phyloP scores from a whole-genome alignment of 1,140 invertebrate species.

The Pogonognathellus flavescens region DNA sequence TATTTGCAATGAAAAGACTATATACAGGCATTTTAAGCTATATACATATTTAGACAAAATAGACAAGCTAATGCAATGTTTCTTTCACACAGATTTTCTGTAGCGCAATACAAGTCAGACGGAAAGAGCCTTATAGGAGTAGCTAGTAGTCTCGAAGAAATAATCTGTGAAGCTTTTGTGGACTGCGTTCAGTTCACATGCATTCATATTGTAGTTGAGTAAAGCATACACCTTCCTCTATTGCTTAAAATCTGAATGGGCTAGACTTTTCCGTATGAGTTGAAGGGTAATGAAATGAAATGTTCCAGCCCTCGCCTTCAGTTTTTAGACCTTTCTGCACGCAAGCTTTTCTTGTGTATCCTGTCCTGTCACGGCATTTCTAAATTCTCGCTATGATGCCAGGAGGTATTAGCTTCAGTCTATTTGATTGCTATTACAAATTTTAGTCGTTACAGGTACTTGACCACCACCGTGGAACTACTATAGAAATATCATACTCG shows the following conservation, averaged over 20 bases:
- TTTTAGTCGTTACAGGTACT: constrained; percentile 34
- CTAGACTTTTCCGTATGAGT: constrained; percentile 46
- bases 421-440: neutral
- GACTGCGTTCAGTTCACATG: neutral
- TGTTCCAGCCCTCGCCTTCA: constrained; percentile 44
- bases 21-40: neutral
- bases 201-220: constrained; percentile 1
- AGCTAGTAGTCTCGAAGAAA: constrained; percentile 18
- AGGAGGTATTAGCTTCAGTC: neutral
- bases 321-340: constrained; percentile 52
- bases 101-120: neutral
- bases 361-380: constrained; percentile 45
- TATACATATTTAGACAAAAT: constrained; percentile 4
- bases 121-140: neutral
- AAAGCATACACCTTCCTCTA: constrained; percentile 4
- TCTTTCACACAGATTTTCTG: constrained; percentile 18
- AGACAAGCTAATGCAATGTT: constrained; percentile 8
- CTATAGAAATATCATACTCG: neutral
- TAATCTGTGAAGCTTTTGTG: constrained; percentile 29
- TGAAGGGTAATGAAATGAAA: constrained; percentile 52
- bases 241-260: constrained; percentile 13
- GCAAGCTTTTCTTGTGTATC: constrained; percentile 42
- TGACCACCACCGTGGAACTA: neutral
- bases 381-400: constrained; percentile 6
- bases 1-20: neutral